phyloP scores from a whole-genome alignment of 2,113 vertebrate genomes.

The Hippocampus comes region DNA sequence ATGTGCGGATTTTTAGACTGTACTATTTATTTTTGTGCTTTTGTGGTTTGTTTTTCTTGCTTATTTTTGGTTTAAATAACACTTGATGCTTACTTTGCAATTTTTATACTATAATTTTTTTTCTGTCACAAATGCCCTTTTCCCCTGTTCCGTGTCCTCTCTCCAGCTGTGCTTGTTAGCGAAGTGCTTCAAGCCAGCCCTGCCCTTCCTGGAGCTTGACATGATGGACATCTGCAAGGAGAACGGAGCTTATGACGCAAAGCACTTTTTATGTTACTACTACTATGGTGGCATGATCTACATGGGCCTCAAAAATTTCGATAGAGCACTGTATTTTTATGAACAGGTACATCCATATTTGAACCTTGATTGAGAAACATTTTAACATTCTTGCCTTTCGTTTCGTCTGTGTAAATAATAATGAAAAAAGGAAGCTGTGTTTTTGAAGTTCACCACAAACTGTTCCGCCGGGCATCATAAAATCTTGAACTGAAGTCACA shows the following conservation, averaged over 20 bases:
- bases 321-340: conserved; percentile 98
- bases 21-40: too few relatives aligned
- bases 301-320: conserved; percentile 98
- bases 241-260: conserved; percentile 97
- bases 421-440: too few relatives aligned
- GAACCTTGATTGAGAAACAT: neutral
- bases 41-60: too few relatives aligned
- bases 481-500: too few relatives aligned
- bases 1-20: too few relatives aligned
- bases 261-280: conserved; percentile 99
- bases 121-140: neutral
- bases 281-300: conserved; percentile 99
- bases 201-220: conserved; percentile 95
- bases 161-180: conserved; percentile 94
- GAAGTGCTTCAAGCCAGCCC: conserved; percentile 97
- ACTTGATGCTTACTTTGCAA: neutral
- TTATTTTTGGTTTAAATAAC: too few relatives aligned
- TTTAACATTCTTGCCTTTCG: too few relatives aligned
- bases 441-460: too few relatives aligned
- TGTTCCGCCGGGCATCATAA: too few relatives aligned
- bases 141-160: neutral
- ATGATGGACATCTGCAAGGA: conserved; percentile 99
- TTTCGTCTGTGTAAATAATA: too few relatives aligned
- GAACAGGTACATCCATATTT: conserved; percentile 79
- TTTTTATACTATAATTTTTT: neutral